Evolutionary conservation across 2,888 invertebrate genomes (phyloP), one percentile per base, ranked within the genome.

Genomic region (Petrolisthes cinctipes): DNA sequence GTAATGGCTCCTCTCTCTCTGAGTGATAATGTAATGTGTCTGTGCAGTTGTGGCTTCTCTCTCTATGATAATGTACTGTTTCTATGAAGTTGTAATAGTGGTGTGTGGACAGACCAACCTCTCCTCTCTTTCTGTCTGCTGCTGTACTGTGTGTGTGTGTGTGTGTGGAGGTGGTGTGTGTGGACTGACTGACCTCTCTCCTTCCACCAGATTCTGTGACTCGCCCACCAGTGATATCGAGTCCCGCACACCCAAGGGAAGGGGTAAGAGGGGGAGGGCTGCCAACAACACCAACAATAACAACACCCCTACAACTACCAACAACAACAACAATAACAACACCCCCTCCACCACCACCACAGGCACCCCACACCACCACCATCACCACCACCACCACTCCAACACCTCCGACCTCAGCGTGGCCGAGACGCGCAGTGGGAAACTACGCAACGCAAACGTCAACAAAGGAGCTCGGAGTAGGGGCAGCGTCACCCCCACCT

Each of bases 181-280:
- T 86, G 81, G 54, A 82, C 89, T 88, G 88, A 89, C 87, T 85
- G 51, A 82, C 83, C 86, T 83, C 85, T 91, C 91, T 91, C 91
- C 90, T 92, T 93, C 23, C 93, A 37, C 37, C 37, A 97, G 97
- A 94, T 97, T 98, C 94, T 98, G 98, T 94, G 98, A 98, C 94
- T 98, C 98, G 79, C 98, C 98, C 85, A 97, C 98, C 91, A 97
- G 97, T 94, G 98, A 98, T 94, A 94, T 98, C 92, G 98, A 99
- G 93, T 96, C 97, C 88, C 95, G 98, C 91, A 97, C 97, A 91
- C 97, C 98, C 4, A 98, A 98, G 93, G 98, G 98, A 79, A 95
- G 98, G 91, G 97, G 96, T 89, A 98, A 97, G 93, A 95, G 97
- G 91, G 96, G 97, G 81, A 95, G 97, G 82, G 95, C 95, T 23